Percentiles rank a stretch among this genome's conserved stretches.
Evolutionary conservation across 2,797 vertebrate genomes (phyloP).

Genomic region (Mormyrus hasselquistii): DNA sequence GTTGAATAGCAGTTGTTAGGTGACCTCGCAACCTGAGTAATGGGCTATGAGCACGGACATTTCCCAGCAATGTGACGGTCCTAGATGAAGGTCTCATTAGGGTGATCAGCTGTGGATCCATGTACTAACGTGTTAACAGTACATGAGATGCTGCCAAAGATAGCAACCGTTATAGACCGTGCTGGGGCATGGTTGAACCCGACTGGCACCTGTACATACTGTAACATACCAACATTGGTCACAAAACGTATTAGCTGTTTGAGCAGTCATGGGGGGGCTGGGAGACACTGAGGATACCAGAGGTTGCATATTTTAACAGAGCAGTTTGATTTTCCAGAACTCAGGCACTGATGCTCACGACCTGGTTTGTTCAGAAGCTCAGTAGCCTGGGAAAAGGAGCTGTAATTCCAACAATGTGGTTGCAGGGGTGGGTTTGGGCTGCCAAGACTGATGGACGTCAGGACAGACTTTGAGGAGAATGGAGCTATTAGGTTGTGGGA

Average conservation of each 20-base stretch:
- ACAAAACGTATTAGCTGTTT: not conserved
- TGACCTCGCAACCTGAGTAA: not conserved
- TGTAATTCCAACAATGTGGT: not conserved
- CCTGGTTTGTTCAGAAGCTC: not conserved
- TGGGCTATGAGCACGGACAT: not conserved
- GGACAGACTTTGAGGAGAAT: not conserved
- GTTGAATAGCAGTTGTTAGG: not conserved
- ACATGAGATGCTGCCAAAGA: not conserved
- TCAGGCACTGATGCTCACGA: not conserved
- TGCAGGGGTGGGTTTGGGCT: not conserved
- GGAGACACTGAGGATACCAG: not conserved
- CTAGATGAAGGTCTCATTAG: not conserved
- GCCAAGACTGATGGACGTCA: not conserved
- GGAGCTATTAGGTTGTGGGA: not conserved
- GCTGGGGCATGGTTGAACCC: not conserved
- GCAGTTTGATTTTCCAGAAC: not conserved
- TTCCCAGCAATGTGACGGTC: not conserved
- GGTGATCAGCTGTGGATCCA: not conserved
- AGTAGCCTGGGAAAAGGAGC: not conserved
- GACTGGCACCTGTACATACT: not conserved
- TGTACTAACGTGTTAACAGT: not conserved
- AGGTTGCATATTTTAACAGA: not conserved
- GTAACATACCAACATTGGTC: not conserved
- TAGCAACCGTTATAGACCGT: not conserved
- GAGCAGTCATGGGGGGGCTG: not conserved